Base-by-base conservation (phyloP, 2,888 invertebrate species). In the Saturnia japonica region DNA sequence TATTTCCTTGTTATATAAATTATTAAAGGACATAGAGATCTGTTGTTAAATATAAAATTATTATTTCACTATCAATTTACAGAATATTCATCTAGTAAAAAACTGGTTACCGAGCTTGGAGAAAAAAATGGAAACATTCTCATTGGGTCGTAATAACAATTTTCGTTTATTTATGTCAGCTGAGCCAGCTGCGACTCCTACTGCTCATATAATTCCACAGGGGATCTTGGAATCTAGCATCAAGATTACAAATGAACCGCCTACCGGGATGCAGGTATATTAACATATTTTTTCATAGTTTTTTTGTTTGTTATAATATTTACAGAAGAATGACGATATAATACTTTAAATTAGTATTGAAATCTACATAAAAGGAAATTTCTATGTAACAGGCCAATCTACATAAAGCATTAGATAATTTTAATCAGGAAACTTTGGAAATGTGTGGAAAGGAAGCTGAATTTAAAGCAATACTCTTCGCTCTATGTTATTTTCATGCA, bases 161-260 rank as follows among this genome's bases (percentile, higher is more conserved):
- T 99, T 98, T 87, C 94, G 99, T 43, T 95, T 99, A 72, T 99
- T 98, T 85, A 96, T 99, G 95, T 98, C 98, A 76, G 99, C 99
- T 6, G 99, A 99, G 85, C 99, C 99, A 0, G 98, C 99, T 0
- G 97, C 97, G 11, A 96, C 97, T 0, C 95, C 98, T 0, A 95
- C 97, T 0, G 96, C 97, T 7, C 99, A 99, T 84, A 98, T 99
- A 74, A 99, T 99, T 78, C 99, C 99, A 11, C 97, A 98, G 95
- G 99, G 99, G 0, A 98, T 99, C 74, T 91, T 99, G 68, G 99
- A 99, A 88, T 97, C 98, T 0, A 98, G 98, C 19, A 99, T 99
- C 78, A 99, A 99, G 94, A 99, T 99, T 73, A 99, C 99, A 6
- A 99, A 99, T 85, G 99, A 99, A 88, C 99, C 99, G 0, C 99